Conservation (phyloP, 2,888 invertebrate species). For the Tridacna gigas region DNA sequence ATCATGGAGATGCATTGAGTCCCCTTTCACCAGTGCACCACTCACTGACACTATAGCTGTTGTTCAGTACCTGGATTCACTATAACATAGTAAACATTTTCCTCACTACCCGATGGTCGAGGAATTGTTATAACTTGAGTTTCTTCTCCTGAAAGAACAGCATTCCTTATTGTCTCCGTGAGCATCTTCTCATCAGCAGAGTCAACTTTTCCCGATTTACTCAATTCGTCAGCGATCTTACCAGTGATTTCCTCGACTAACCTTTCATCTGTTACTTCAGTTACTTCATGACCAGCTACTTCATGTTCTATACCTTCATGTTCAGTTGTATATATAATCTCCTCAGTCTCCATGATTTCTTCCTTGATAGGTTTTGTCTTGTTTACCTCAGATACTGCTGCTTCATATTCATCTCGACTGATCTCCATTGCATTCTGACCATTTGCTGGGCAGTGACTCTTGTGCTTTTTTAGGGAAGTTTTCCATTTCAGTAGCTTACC, state of each 20-base stretch:
- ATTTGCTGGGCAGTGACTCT: background rate
- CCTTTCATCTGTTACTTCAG: constrained; percentile 19
- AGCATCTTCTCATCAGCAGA: constrained; percentile 17
- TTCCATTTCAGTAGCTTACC: constrained; percentile 13
- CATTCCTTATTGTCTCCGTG: constrained; percentile 14
- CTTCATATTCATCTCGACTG: constrained; percentile 7
- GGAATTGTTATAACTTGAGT: constrained; percentile 26
- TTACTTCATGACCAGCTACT: background rate
- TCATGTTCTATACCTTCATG: background rate
- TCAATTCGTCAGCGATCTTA: constrained; percentile 14
- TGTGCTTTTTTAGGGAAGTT: constrained; percentile 5
- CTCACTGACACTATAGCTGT: background rate
- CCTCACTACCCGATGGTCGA: background rate
- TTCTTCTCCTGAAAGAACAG: constrained; percentile 2
- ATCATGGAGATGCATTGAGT: too few species aligned
- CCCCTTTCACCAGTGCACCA: too few species aligned
- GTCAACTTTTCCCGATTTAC: constrained; percentile 7
- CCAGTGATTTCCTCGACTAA: constrained; percentile 16
- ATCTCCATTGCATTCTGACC: background rate
- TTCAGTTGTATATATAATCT: background rate
- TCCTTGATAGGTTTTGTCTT: background rate
- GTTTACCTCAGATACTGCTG: background rate
- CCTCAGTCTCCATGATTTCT: background rate
- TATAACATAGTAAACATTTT: constrained; percentile 23
- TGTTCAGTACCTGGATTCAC: constrained; percentile 5